Percentiles rank a stretch among this genome's conserved stretches.
phyloP scores from a whole-genome alignment of 2,888 invertebrate species.

The Watsonalla cultraria region DNA sequence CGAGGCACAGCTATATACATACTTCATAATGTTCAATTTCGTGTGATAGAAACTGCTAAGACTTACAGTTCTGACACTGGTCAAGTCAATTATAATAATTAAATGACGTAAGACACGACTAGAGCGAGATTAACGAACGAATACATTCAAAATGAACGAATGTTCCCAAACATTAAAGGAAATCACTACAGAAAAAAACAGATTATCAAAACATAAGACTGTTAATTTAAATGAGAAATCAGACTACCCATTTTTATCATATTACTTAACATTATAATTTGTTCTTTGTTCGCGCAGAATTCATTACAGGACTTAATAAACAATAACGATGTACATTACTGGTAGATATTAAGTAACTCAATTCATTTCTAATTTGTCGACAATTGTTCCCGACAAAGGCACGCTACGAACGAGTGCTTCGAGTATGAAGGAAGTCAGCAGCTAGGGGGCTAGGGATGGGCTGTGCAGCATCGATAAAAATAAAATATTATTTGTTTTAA shows the following conservation, averaged over 20 bases:
- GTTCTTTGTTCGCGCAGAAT: constrained; percentile 5
- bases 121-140: too few relatives aligned
- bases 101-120: too few relatives aligned
- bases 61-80: too few relatives aligned
- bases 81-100: too few relatives aligned
- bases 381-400: constrained; percentile 79
- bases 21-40: too few relatives aligned
- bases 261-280: background rate
- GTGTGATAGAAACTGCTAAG: too few relatives aligned
- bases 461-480: constrained; percentile 25
- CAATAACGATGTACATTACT: constrained; percentile 62
- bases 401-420: constrained; percentile 74
- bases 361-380: constrained; percentile 79
- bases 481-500: background rate
- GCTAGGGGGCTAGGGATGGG: constrained; percentile 55
- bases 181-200: too few relatives aligned
- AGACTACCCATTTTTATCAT: background rate
- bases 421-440: constrained; percentile 77
- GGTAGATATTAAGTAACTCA: constrained; percentile 77
- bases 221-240: background rate
- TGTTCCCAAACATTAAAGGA: too few relatives aligned
- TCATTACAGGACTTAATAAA: constrained; percentile 46
- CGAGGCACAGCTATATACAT: too few relatives aligned
- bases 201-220: too few relatives aligned
- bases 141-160: too few relatives aligned